Conservation (phyloP, 2,888 invertebrate genomes). For the Chloromyia formosa region DNA sequence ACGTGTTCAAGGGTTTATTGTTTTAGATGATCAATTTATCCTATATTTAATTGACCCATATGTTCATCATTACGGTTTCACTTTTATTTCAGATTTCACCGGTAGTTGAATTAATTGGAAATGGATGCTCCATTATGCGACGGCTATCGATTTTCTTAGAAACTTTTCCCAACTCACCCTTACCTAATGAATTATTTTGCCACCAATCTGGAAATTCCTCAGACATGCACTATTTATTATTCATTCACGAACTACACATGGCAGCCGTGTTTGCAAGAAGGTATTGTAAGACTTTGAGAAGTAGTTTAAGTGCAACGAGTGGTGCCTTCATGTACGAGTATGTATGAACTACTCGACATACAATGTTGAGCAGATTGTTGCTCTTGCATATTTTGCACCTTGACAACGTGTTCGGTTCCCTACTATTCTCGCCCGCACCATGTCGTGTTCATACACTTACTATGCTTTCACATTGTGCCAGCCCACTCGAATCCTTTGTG, state of each 20-base stretch:
- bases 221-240: slow-evolving; percentile 34
- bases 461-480: slow-evolving; percentile 11
- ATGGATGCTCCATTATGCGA: not conserved
- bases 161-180: not conserved
- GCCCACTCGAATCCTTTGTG: slow-evolving; percentile 45
- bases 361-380: slow-evolving; percentile 43
- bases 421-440: not conserved
- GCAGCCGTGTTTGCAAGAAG: not conserved
- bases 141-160: not conserved
- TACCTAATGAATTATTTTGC: slow-evolving; percentile 16
- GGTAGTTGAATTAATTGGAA: not conserved
- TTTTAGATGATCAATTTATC: slow-evolving; percentile 1
- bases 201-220: slow-evolving; percentile 5
- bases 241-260: slow-evolving; percentile 13
- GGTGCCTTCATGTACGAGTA: not conserved
- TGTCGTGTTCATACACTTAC: not conserved
- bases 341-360: slow-evolving; percentile 3
- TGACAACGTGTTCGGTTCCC: slow-evolving; percentile 14
- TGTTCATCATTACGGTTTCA: not conserved
- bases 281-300: not conserved
- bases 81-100: not conserved
- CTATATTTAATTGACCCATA: not conserved
- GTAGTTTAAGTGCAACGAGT: not conserved
- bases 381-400: slow-evolving; percentile 47
- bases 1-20: not conserved